A percentile compares a stretch with the other conserved stretches of the same genome.
Evolutionary conservation across 2,113 vertebrate species (phyloP).

Genomic region (Centropus unirufus): DNA sequence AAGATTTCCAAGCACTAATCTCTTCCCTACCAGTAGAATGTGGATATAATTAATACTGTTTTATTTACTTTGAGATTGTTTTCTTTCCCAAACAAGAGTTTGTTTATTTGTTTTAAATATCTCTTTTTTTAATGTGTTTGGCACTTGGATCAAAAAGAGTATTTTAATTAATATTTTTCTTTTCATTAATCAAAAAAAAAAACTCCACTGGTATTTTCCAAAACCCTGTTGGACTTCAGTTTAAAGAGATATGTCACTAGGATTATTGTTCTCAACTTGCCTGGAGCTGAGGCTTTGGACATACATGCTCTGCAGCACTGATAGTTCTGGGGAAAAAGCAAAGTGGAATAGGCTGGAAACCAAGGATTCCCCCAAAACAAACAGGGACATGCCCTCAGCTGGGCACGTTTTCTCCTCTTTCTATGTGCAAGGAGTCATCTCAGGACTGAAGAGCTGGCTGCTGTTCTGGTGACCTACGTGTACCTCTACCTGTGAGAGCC

Average conservation of each 20-base stretch:
- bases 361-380: not conserved
- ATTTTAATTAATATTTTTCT: slow-evolving; percentile 42
- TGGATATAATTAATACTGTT: slow-evolving; percentile 57
- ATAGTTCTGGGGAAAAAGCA: not conserved
- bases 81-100: slow-evolving; percentile 35
- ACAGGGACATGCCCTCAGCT: not conserved
- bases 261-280: not conserved
- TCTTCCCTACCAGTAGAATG: slow-evolving; percentile 42
- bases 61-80: slow-evolving; percentile 45
- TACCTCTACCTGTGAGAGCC: not conserved
- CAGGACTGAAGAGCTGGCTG: not conserved
- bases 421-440: not conserved
- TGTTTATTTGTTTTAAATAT: slow-evolving; percentile 13
- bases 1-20: slow-evolving; percentile 54
- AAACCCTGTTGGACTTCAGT: not conserved
- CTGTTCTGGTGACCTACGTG: not conserved
- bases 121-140: not conserved
- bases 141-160: not conserved
- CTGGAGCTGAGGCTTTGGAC: not conserved
- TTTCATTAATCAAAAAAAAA: not conserved
- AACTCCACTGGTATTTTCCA: not conserved
- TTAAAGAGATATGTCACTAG: not conserved
- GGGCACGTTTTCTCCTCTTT: not conserved
- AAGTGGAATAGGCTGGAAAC: not conserved
- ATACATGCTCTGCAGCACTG: not conserved